Percentiles rank a stretch among this genome's conserved stretches.
These are phyloP conservation scores for Xyrichtys novacula DNA, from an alignment of 2,797 vertebrate species.

Conservation along the genomic window DNA sequence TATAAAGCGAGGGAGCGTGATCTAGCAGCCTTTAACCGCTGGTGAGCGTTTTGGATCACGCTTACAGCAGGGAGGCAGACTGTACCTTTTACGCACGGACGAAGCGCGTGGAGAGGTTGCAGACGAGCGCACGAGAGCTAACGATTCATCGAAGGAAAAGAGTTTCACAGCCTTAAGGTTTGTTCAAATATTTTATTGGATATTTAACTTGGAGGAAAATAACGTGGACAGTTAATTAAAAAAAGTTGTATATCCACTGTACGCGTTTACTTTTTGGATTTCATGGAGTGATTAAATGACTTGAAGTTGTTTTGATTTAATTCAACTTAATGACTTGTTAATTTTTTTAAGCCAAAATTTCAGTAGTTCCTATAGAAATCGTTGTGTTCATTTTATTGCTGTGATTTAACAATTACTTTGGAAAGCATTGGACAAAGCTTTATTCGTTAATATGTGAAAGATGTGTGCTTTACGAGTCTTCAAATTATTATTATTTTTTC, in stretches of 20 bases:
- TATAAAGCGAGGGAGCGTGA: constrained; percentile 68
- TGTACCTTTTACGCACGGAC: constrained; percentile 63
- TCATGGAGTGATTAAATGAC: not conserved
- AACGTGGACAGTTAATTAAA: not conserved
- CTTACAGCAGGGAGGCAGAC: constrained; percentile 17
- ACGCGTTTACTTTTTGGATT: not conserved
- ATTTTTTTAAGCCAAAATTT: too few relatives aligned
- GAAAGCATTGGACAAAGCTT: too few relatives aligned
- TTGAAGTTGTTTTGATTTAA: constrained; percentile 2
- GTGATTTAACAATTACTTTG: too few relatives aligned
- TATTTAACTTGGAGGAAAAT: not conserved
- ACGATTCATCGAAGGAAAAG: constrained; percentile 1
- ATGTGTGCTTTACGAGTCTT: not conserved
- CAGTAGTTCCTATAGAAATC: too few relatives aligned
- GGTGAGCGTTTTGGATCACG: constrained; percentile 46
- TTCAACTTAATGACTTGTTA: fast-evolving
- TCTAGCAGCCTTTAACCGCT: constrained; percentile 47
- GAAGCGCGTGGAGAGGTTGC: constrained; percentile 49
- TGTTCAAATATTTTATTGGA: constrained; percentile 9
- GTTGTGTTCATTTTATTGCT: too few relatives aligned
- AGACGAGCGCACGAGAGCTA: constrained; percentile 30
- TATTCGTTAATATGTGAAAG: too few relatives aligned
- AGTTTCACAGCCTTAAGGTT: constrained; percentile 64
- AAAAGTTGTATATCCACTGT: constrained; percentile 46
- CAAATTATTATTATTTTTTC: not conserved